A percentile compares a stretch with the other conserved stretches of the same genome.
Evolutionary conservation across 2,113 vertebrate species (phyloP).

Genomic region (Equus przewalskii): DNA sequence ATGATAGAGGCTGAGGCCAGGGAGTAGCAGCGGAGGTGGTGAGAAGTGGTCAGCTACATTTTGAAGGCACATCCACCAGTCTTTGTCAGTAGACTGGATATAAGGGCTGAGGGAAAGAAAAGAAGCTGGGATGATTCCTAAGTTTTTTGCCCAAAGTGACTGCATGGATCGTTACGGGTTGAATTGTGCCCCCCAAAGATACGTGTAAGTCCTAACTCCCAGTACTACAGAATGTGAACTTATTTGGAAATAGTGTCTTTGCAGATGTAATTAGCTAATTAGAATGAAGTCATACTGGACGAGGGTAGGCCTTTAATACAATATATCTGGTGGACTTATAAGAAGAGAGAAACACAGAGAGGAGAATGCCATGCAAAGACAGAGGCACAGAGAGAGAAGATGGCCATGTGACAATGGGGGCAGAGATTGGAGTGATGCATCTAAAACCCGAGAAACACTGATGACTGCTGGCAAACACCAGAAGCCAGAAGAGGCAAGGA

Average conservation of each 20-base stretch:
- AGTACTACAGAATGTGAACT: background rate
- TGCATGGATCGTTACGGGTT: background rate
- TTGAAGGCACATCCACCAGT: background rate
- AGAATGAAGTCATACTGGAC: background rate
- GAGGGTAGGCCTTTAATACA: background rate
- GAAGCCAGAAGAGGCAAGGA: background rate
- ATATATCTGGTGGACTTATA: background rate
- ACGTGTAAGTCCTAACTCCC: background rate
- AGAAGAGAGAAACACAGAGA: background rate
- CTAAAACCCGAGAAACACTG: background rate
- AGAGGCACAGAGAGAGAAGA: background rate
- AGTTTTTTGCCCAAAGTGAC: background rate
- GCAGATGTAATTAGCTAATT: background rate
- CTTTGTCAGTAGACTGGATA: background rate
- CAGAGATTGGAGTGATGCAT: background rate
- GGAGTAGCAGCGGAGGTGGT: no score
- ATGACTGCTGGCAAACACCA: background rate
- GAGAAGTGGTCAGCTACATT: background rate
- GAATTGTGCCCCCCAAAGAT: background rate
- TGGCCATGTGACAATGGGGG: background rate
- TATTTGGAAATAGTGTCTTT: background rate
- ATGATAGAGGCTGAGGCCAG: background rate
- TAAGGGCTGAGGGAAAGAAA: background rate
- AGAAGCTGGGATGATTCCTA: background rate
- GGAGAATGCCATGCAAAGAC: background rate